Base-by-base conservation (phyloP, 2,888 invertebrate genomes). In the Phymatocera aterrima region DNA sequence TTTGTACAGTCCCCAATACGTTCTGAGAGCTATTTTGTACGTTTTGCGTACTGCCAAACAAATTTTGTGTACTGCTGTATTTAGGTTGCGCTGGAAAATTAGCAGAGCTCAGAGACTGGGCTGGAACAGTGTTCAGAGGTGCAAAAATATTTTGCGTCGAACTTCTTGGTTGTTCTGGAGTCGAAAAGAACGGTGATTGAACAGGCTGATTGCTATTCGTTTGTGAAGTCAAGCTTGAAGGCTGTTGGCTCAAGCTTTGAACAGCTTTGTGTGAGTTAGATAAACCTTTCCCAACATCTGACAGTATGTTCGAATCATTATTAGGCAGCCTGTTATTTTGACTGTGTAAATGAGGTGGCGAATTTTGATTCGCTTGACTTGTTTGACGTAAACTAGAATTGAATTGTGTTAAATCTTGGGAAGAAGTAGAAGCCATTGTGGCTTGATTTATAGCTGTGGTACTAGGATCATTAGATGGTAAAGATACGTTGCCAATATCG, bases 31-130 rank as follows among this genome's bases (percentile, higher is more conserved):
- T 75, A n/a, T 18, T 60, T 75, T 57, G 75, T 75, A 75, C 54
- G 57, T 75, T 75, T 57, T 82, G 82, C 1, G 81, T 65, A 64
- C 74, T 77, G 34, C 64, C 46, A 48, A 80, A 83, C 18, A 82
- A 51, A 31, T 77, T 81, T 68, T 81, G 82, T 21, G 82, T 72
- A 24, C 48, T 78, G 15, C 61, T 46, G 28, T 31, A 78, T 28
- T 31, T 18, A n/a, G 78, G 72, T 60, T 46, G 78, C 12, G 54
- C 15, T 3, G 78, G n/a, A 12, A 64, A 78, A 57, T n/a, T 37
- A 3, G 60, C 1, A 3, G 65, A 5, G 21, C 65, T 77, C 31
- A 60, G 37, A 78, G 48, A 18, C 12, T 68, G 34, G 43, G 31
- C 65, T 15, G 78, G 51, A 18, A 37, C 21, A 18, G 24, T 28